Conservation (phyloP, 2,797 vertebrate genomes). For the Vultur gryphus region DNA sequence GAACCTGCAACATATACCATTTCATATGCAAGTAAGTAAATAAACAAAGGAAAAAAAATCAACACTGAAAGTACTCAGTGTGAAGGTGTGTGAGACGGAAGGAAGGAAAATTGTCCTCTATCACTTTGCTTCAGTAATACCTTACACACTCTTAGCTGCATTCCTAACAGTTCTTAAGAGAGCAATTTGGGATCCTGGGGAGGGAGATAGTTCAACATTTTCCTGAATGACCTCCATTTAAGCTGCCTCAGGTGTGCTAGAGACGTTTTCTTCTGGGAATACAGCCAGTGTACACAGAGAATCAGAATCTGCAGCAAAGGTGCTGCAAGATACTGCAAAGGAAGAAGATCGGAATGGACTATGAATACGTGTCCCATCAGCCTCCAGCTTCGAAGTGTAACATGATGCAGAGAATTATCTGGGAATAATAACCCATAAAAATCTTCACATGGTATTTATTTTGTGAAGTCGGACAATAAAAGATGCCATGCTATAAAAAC, state of each 20-base stretch:
- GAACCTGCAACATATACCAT: not conserved
- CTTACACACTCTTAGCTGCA: not conserved
- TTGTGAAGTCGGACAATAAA: not conserved
- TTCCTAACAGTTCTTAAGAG: not conserved
- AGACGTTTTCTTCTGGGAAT: constrained; percentile 26
- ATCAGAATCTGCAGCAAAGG: not conserved
- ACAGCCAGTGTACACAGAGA: not conserved
- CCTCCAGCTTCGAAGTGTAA: not conserved
- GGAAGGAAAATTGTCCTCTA: not conserved
- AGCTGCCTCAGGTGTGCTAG: not conserved
- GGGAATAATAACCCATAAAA: not conserved
- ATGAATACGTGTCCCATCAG: not conserved
- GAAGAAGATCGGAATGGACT: not conserved
- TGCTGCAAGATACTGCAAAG: not conserved
- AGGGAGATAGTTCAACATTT: not conserved
- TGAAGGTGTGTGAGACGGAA: not conserved
- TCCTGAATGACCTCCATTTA: not conserved
- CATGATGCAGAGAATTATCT: not conserved
- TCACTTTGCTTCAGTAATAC: not conserved
- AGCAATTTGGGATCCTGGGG: not conserved
- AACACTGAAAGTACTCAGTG: not conserved
- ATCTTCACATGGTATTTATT: not conserved
- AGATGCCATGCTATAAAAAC: not conserved
- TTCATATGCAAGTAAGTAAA: not conserved
- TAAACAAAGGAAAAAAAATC: not conserved